Evolutionary conservation across 2,888 invertebrate species (phyloP), one percentile per base, ranked within the genome.

Genomic region (Lacanobia wlatinum): DNA sequence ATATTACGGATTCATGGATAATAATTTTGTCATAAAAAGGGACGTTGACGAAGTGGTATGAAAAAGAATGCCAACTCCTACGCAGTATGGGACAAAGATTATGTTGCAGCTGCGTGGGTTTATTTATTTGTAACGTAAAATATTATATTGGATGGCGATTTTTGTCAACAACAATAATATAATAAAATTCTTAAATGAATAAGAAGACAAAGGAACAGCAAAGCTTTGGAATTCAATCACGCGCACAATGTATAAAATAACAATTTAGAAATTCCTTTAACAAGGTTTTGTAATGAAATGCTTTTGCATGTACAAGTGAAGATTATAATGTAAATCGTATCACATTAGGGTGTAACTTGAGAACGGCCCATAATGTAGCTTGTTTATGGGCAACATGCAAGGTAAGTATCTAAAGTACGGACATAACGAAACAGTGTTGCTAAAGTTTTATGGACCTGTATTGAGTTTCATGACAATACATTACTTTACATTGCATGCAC

Each of bases 21-120:
- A 87, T 82, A 78, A 83, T 84, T 87, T 84, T 81, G 78, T 80
- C 80, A 87, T 87, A 83, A 87, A 87, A 83, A 84, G 82, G 83
- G 78, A 78, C 78, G 78, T 76, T 80, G 82, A 78, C 59, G 53
- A 75, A 81, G 78, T 76, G 62, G 65, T 68, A 77, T 62, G 70
- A 71, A 77, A 76, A 75, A 84, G 66, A 60, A 71, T 74, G 65
- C 64, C 53, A 52, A 72, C 79, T 71, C 84, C 83, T 73, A 83
- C 84, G 69, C 82, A 40, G 38, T 70, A 52, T 77, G 55, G 66
- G 68, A 53, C 69, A 28, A 77, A 78, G 61, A 66, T 74, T 70
- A 55, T 79, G 58, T 73, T 76, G 79, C 66, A 63, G 48, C 52
- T 75, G 75, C 76, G 78, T 83, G 76, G 79, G 81, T 61, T 73